A percentile compares a stretch with the other conserved stretches of the same genome.
These are phyloP conservation scores for Drosophila pseudotalamancana DNA, from an alignment of 2,888 invertebrate species.

Conservation along the genomic window DNA sequence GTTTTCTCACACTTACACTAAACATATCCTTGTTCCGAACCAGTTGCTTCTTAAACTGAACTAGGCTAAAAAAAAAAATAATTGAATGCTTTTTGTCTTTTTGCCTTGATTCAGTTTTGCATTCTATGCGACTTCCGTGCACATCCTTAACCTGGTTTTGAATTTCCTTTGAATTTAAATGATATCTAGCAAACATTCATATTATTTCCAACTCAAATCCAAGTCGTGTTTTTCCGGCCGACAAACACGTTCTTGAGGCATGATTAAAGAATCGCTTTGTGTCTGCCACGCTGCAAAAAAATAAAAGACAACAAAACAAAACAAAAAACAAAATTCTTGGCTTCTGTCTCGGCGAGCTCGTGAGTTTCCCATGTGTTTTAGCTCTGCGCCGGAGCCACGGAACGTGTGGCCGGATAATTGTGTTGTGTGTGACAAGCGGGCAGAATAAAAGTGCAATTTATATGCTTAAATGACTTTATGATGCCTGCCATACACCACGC, in stretches of 20 bases:
- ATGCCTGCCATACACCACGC: constrained; percentile 35
- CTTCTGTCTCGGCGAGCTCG: background rate
- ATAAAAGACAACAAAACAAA: background rate
- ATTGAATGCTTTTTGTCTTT: background rate
- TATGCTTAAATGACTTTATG: constrained; percentile 79
- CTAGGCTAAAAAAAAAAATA: background rate
- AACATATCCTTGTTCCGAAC: background rate
- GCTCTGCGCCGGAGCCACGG: background rate
- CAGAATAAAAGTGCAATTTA: constrained; percentile 75
- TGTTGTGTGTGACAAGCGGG: constrained; percentile 59
- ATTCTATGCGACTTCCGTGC: background rate
- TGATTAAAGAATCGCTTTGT: constrained; percentile 24
- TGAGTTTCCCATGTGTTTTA: constrained; percentile 20
- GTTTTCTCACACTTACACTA: too few species aligned
- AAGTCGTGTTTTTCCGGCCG: background rate
- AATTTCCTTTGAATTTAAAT: background rate
- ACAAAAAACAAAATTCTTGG: background rate
- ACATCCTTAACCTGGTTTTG: constrained; percentile 5
- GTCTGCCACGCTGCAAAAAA: background rate
- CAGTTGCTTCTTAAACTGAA: background rate
- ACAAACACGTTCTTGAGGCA: constrained; percentile 22
- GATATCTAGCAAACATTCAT: background rate
- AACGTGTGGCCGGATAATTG: constrained; percentile 63
- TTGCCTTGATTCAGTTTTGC: background rate
- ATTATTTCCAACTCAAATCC: background rate